Percentiles rank a stretch among this genome's conserved stretches.
Conservation (phyloP, 1,140 invertebrate genomes). For the Lepidurus apus region DNA sequence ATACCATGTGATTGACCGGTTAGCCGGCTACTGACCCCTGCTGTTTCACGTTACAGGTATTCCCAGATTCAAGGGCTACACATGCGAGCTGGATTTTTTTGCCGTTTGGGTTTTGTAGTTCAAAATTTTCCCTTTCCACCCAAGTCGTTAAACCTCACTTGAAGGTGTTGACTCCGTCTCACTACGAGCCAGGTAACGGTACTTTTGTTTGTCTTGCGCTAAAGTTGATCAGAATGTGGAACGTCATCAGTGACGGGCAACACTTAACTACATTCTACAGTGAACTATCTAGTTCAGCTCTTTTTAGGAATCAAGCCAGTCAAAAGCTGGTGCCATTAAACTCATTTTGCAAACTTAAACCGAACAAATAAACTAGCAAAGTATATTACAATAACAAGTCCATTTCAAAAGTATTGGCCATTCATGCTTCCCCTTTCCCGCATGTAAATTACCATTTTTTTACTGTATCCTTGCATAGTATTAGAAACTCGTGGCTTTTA, state of each 20-base stretch:
- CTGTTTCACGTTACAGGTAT: conserved; percentile 15
- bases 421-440: no score
- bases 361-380: no score
- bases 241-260: neutral
- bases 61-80: neutral
- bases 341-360: no score
- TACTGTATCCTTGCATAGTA: no score
- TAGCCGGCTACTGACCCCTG: conserved; percentile 6
- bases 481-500: no score
- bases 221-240: neutral
- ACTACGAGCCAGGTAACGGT: neutral
- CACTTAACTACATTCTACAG: no score
- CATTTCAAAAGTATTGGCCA: no score
- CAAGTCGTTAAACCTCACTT: neutral
- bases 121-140: neutral
- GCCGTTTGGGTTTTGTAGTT: neutral
- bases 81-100: neutral
- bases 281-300: no score
- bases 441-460: no score
- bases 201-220: neutral
- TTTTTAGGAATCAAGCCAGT: no score
- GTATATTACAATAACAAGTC: no score
- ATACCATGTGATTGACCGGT: neutral
- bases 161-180: conserved; percentile 13
- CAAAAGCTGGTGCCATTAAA: no score